These are phyloP conservation scores for Caenorhabditis elegans DNA, from an alignment of 1,140 invertebrate genomes.

Conservation along the genomic window DNA sequence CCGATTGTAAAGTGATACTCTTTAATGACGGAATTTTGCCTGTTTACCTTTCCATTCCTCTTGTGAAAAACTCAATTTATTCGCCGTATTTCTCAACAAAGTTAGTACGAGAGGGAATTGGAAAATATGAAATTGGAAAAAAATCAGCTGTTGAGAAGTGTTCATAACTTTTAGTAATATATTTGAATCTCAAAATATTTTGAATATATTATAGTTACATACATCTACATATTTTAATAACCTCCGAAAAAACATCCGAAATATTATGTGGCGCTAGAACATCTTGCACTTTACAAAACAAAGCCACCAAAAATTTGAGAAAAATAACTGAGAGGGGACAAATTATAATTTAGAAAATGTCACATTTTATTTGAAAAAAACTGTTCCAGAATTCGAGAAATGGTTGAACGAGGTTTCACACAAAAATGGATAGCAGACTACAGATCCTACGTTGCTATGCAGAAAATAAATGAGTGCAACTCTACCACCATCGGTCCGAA, in stretches of 20 bases:
- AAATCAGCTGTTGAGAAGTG: too few species aligned
- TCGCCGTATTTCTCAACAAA: conserved; percentile 46
- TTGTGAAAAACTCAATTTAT: conserved; percentile 44
- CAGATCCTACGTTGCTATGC: conserved; percentile 30
- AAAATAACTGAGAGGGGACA: too few species aligned
- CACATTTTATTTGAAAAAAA: too few species aligned
- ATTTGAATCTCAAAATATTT: too few species aligned
- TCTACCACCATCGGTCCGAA: not conserved
- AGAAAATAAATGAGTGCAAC: conserved; percentile 42
- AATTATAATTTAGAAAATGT: too few species aligned
- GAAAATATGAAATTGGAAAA: not conserved
- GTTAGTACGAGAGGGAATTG: not conserved
- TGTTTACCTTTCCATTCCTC: conserved; percentile 46
- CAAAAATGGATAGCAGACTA: conserved; percentile 50
- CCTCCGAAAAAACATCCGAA: too few species aligned
- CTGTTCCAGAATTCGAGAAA: conserved; percentile 46
- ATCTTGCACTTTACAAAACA: too few species aligned
- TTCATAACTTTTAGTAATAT: too few species aligned
- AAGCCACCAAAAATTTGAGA: too few species aligned
- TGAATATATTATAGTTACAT: too few species aligned
- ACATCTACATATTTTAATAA: too few species aligned
- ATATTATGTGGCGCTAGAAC: too few species aligned
- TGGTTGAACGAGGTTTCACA: conserved; percentile 51
- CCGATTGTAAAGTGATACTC: conserved; percentile 44
- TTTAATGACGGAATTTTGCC: conserved; percentile 48